Percentiles rank a stretch among this genome's conserved stretches.
Conservation (phyloP, 2,888 invertebrate genomes). For the Polyploca ridens region DNA sequence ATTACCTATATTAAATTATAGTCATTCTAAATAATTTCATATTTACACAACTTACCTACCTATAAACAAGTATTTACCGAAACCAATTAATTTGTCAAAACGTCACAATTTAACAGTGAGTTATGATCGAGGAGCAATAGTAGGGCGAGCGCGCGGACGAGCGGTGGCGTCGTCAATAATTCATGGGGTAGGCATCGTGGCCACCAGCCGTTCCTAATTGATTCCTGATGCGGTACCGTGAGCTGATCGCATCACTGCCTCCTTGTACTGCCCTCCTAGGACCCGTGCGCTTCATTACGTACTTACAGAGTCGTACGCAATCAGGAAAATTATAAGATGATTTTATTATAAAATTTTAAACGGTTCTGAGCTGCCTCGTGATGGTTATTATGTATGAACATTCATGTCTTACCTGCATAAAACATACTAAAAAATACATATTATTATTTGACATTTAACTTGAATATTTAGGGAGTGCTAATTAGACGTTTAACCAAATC, state of each 20-base stretch:
- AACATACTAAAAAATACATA: no score
- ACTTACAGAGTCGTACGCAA: constrained; percentile 61
- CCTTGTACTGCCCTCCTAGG: constrained; percentile 74
- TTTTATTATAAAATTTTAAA: constrained; percentile 43
- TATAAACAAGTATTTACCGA: constrained; percentile 13
- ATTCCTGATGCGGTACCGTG: constrained; percentile 79
- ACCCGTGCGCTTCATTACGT: constrained; percentile 77
- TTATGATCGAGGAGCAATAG: constrained; percentile 56
- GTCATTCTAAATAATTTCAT: neutral
- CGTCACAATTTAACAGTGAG: constrained; percentile 42
- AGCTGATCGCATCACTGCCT: constrained; percentile 80
- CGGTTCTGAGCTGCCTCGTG: constrained; percentile 8
- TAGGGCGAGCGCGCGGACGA: constrained; percentile 53
- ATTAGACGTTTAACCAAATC: no score
- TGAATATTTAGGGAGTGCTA: no score
- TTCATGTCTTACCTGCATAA: no score
- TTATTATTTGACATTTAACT: no score
- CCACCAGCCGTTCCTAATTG: constrained; percentile 81
- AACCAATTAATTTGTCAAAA: constrained; percentile 23
- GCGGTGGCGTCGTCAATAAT: constrained; percentile 75
- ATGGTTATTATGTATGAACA: constrained; percentile 7
- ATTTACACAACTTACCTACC: neutral
- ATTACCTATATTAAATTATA: neutral
- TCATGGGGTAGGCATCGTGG: constrained; percentile 80
- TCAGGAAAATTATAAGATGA: constrained; percentile 54